These are phyloP conservation scores for Lasioglossum malachurum DNA, from an alignment of 2,888 invertebrate species.

Conservation along the genomic window DNA sequence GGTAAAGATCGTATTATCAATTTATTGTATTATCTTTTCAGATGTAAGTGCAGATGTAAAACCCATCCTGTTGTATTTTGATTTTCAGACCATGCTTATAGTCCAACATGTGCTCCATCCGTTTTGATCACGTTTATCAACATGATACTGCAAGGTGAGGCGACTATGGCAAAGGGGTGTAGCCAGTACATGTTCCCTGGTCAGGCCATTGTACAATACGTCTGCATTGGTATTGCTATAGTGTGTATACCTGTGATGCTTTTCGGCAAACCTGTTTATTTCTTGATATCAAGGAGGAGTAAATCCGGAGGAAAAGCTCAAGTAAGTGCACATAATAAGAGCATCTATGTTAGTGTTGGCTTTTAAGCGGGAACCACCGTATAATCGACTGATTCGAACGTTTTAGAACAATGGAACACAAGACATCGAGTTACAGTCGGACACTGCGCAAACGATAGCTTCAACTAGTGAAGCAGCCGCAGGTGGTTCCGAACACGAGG, in stretches of 20 bases:
- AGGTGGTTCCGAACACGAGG: conserved; percentile 78
- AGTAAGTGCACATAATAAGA: conserved; percentile 77
- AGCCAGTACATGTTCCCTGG: conserved; percentile 87
- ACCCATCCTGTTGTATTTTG: background rate
- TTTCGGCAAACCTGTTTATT: conserved; percentile 90
- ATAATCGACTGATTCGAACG: background rate
- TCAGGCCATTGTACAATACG: conserved; percentile 87
- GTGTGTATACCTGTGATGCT: conserved; percentile 92
- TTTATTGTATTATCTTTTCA: background rate
- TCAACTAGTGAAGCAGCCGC: conserved; percentile 86
- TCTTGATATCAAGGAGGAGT: conserved; percentile 67
- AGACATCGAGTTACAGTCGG: conserved; percentile 87
- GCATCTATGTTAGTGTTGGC: background rate
- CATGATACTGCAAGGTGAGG: conserved; percentile 88
- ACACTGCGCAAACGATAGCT: conserved; percentile 84
- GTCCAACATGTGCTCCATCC: conserved; percentile 90
- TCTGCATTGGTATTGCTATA: conserved; percentile 88
- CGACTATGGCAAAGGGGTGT: conserved; percentile 85
- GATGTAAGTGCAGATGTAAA: background rate
- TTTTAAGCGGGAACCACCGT: background rate
- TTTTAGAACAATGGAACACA: conserved; percentile 82
- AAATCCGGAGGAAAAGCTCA: conserved; percentile 77
- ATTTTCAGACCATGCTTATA: conserved; percentile 70
- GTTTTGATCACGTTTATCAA: conserved; percentile 93
- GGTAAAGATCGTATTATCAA: conserved; percentile 24